Base-by-base conservation (phyloP, 2,888 invertebrate genomes). In the Microctonus brassicae region DNA sequence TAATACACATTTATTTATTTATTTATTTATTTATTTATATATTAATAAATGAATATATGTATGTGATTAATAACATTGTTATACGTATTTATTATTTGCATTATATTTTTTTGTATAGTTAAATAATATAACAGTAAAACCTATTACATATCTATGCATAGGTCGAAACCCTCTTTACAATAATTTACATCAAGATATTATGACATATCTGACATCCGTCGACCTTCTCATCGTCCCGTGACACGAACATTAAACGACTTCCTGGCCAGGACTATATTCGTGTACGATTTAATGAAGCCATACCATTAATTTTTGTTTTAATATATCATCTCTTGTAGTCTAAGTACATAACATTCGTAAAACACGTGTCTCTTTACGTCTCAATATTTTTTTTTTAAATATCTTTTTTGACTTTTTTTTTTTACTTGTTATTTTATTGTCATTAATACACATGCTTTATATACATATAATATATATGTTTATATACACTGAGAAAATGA, bases 101-200 rank as follows among this genome's bases (percentile, higher is more conserved):
- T 6, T 47, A 6, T 2, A 47, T 47, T 47, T 47, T 6, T 47
- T 53, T 53, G 53, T 53, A 29, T 29, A 29, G 3, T 29, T 29
- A 29, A 29, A 29, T n/a, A 55, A 33, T 52, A 22, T 33, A 7
- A 55, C 36, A 53, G 24, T 20, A 26, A 66, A 55, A 33, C 22
- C 13, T n/a, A n/a, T n/a, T 29, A 29, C 7, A 29, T 5, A 55
- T 66, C 24, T 53, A 52, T 26, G 20, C 13, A 42, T 33, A 10
- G 66, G 57, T 68, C 34, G 22, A 22, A 29, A 60, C 47, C 42
- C 67, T 47, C 58, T 36, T 36, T n/a, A 17, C 17, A 24, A 47
- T 29, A 65, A 73, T 73, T 69, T 69, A 62, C 65, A 73, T 73
- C 61, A 66, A 69, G 36, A 65, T 47, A 66, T 69, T 39, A 69